phyloP scores from a whole-genome alignment of 2,888 invertebrate genomes.

The Cistogaster globosa region DNA sequence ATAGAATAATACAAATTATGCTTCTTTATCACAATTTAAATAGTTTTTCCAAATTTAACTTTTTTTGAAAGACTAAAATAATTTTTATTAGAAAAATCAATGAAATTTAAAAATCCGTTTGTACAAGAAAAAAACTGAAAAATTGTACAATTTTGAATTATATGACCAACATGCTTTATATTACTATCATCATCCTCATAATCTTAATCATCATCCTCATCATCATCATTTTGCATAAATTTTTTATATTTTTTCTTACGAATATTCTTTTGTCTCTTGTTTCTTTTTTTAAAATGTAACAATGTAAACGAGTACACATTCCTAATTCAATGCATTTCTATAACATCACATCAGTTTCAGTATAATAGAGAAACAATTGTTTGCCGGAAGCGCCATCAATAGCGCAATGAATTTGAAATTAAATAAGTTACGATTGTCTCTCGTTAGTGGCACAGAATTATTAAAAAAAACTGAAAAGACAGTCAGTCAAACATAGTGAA shows the following conservation, averaged over 20 bases:
- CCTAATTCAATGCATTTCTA: not conserved
- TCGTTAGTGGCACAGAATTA: no score
- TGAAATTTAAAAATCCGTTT: no score
- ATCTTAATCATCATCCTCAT: constrained; percentile 43
- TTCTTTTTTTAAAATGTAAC: not conserved
- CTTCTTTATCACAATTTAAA: no score
- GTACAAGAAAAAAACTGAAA: no score
- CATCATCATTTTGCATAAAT: not conserved
- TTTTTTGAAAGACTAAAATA: no score
- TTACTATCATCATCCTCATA: constrained; percentile 46
- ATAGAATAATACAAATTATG: no score
- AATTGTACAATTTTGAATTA: no score
- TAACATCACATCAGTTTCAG: not conserved
- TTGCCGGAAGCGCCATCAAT: constrained; percentile 56
- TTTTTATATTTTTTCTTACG: constrained; percentile 13
- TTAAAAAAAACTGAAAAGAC: no score
- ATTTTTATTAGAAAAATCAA: no score
- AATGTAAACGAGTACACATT: not conserved
- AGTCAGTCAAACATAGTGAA: no score
- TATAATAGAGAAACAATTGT: constrained; percentile 44
- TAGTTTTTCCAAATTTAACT: no score
- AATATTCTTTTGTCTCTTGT: not conserved
- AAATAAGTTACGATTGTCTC: constrained; percentile 51
- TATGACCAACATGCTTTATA: constrained; percentile 48
- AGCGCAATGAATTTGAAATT: constrained; percentile 38